These are phyloP conservation scores for Cheilosia soror DNA, from an alignment of 2,888 invertebrate genomes.

Conservation along the genomic window DNA sequence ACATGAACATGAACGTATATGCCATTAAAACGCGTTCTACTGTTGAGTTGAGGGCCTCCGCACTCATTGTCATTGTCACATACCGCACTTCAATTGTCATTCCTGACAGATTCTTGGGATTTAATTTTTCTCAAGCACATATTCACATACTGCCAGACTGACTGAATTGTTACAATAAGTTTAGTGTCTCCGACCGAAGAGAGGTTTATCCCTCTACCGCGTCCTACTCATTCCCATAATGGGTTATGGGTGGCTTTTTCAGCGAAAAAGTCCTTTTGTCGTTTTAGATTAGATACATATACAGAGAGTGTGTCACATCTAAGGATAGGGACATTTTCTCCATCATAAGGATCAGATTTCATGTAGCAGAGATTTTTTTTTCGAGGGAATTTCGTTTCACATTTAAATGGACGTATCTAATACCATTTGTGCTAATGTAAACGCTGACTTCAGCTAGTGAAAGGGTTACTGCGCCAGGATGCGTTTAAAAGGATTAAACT, in stretches of 20 bases:
- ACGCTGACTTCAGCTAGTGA: background rate
- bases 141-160: background rate
- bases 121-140: constrained; percentile 32
- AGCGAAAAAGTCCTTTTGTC: background rate
- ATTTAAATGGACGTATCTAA: background rate
- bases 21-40: too few species aligned
- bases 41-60: constrained; percentile 12
- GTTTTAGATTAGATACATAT: background rate
- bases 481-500: constrained; percentile 8
- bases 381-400: background rate
- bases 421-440: background rate
- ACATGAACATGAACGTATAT: too few species aligned
- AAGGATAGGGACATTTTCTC: background rate
- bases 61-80: constrained; percentile 17
- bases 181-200: background rate
- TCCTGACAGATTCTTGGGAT: constrained; percentile 34
- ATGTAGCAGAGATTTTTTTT: background rate
- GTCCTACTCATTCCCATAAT: background rate
- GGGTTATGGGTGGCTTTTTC: background rate
- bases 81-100: constrained; percentile 25
- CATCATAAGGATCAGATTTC: constrained; percentile 3
- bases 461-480: constrained; percentile 15
- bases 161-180: constrained; percentile 2
- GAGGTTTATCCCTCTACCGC: background rate
- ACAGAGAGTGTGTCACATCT: background rate